Base-by-base conservation (phyloP, 2,888 invertebrate genomes). In the Lasius fuliginosus region DNA sequence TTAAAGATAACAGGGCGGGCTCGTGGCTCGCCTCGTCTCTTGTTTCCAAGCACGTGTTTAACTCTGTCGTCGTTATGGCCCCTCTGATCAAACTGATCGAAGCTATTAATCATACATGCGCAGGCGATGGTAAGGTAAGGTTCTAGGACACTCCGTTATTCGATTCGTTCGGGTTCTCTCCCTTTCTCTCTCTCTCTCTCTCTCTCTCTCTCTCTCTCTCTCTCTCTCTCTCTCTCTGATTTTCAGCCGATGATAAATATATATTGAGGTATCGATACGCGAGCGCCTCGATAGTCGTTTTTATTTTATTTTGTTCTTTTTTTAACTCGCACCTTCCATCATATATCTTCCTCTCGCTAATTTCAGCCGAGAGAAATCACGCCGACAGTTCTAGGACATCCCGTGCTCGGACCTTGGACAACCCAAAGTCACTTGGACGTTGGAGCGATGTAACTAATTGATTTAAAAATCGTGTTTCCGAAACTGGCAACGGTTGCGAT, bases 1-100 rank as follows among this genome's bases (percentile, higher is more conserved):
- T 83, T 69, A 64, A 49, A 86, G 84, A 88, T 86, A 88, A 73
- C 58, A 30, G n/a, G 23, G 27, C 53, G 40, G 65, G 65, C 36
- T 69, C 40, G 64, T 68, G 23, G 84, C 69, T 79, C 82, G 79
- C 85, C 86, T 86, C 77, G 82, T 36, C 36, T n/a, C 33, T 42
- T 65, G 64, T 77, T 77, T 77, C 82, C 82, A 73, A 23, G 74
- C 74, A 53, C 36, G 18, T n/a, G 53, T 74, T 49, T 74, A 23
- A 36, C 74, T 30, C 8, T 49, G 18, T 73, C 18, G 12, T 30
- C 49, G 3, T 30, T 12, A 36, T 40, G n/a, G 58, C 23, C 2
- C 42, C 42, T 42, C 23, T 27, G 58, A 73, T 33, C 15, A 5
- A 40, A 58, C 60, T 12, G 58, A 12, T 23, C 58, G 58, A 12